Percentiles rank a stretch among this genome's conserved stretches.
phyloP scores from a whole-genome alignment of 1,140 invertebrate genomes.

The Lordiphosa clarofinis region DNA sequence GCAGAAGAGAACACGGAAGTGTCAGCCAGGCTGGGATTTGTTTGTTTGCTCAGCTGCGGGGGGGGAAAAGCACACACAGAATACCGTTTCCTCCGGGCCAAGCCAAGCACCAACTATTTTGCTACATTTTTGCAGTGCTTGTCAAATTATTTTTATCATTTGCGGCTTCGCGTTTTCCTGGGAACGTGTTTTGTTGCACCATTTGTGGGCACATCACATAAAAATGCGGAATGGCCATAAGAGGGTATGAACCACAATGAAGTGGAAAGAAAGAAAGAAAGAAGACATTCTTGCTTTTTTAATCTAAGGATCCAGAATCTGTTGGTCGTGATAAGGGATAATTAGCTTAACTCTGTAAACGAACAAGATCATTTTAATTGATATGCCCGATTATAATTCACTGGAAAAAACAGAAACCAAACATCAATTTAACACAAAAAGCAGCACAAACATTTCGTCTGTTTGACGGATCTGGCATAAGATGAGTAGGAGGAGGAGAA shows the following conservation, averaged over 20 bases:
- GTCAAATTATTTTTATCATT: slow-evolving; percentile 40
- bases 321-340: slow-evolving; percentile 1
- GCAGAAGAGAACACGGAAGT: slow-evolving; percentile 8
- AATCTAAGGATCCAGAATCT: too few species aligned
- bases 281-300: too few species aligned
- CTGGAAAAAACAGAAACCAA: slow-evolving; percentile 40
- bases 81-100: slow-evolving; percentile 1
- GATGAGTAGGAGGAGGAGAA: neutral
- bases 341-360: slow-evolving; percentile 2
- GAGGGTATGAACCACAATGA: too few species aligned
- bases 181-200: slow-evolving; percentile 52
- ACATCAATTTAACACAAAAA: slow-evolving; percentile 9
- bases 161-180: slow-evolving; percentile 6
- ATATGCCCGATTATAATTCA: slow-evolving; percentile 55
- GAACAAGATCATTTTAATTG: slow-evolving; percentile 58
- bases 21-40: slow-evolving; percentile 13
- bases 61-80: neutral
- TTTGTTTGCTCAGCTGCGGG: slow-evolving; percentile 32
- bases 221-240: slow-evolving; percentile 39
- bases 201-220: slow-evolving; percentile 40
- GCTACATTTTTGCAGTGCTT: slow-evolving; percentile 36
- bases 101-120: slow-evolving; percentile 29
- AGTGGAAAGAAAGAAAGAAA: too few species aligned
- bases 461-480: slow-evolving; percentile 12
- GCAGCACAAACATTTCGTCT: slow-evolving; percentile 36